phyloP scores from a whole-genome alignment of 2,113 vertebrate genomes.

The Takifugu bimaculatus region DNA sequence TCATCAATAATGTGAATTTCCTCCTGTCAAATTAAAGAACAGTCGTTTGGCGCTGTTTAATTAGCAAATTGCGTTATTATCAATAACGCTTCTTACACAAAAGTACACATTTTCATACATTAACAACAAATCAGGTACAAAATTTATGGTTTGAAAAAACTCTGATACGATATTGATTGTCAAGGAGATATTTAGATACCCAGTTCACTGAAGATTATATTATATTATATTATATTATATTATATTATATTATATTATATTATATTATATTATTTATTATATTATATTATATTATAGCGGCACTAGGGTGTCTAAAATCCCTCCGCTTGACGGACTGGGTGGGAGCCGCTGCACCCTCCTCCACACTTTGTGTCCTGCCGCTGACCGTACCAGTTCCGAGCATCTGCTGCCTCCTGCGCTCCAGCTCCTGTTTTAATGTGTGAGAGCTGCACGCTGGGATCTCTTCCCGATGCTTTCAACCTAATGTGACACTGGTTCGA shows the following conservation, averaged over 20 bases:
- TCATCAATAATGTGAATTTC: constrained; percentile 14
- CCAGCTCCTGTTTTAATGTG: constrained; percentile 10
- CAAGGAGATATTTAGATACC: too few relatives aligned
- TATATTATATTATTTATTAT: too few relatives aligned
- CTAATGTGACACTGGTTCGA: constrained; percentile 57
- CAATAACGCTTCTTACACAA: too few relatives aligned
- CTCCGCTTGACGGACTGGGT: constrained; percentile 73
- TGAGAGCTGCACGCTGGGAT: constrained; percentile 9
- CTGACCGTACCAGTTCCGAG: constrained; percentile 33
- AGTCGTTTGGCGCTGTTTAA: background rate
- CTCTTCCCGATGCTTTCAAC: constrained; percentile 24
- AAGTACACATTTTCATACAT: too few relatives aligned
- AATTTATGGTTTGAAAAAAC: too few relatives aligned
- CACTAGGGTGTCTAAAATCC: constrained; percentile 65
- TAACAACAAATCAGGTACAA: too few relatives aligned
- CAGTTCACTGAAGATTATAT: too few relatives aligned
- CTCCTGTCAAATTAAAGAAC: constrained; percentile 17
- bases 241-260: too few relatives aligned
- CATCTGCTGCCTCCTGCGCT: constrained; percentile 6
- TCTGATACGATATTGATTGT: too few relatives aligned
- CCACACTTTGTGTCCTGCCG: constrained; percentile 60
- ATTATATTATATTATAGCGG: background rate
- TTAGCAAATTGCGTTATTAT: too few relatives aligned
- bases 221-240: too few relatives aligned
- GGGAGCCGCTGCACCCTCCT: constrained; percentile 63